phyloP scores from a whole-genome alignment of 1,140 invertebrate species.

The Cotesia chilonis region DNA sequence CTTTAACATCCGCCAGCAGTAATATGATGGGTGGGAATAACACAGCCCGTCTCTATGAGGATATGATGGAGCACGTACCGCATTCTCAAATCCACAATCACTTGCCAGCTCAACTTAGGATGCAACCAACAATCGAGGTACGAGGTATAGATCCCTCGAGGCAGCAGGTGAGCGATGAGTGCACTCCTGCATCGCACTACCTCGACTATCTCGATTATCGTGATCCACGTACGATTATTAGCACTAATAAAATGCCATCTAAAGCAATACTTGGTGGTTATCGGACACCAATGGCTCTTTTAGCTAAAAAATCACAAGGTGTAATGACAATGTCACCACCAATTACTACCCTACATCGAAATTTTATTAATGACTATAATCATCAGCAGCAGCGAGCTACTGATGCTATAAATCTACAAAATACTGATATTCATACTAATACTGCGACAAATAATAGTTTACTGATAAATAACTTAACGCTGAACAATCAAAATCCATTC shows the following conservation, averaged over 20 bases:
- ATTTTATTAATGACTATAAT: neutral
- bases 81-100: conserved; percentile 61
- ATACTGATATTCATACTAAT: too few relatives aligned
- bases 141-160: conserved; percentile 51
- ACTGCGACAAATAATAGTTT: too few relatives aligned
- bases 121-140: conserved; percentile 69
- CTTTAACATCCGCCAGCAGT: conserved; percentile 52
- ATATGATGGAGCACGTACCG: conserved; percentile 66
- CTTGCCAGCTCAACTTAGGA: conserved; percentile 56
- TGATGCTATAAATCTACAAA: too few relatives aligned
- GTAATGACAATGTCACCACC: conserved; percentile 47
- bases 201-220: conserved; percentile 64
- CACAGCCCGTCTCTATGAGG: conserved; percentile 71
- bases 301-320: conserved; percentile 51
- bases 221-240: conserved; percentile 59
- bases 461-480: too few relatives aligned
- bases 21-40: conserved; percentile 48
- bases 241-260: conserved; percentile 56
- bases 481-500: too few relatives aligned
- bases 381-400: conserved; percentile 1
- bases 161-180: conserved; percentile 45
- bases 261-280: conserved; percentile 60
- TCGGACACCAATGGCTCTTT: conserved; percentile 53
- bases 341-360: conserved; percentile 28
- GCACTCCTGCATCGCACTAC: conserved; percentile 50